Percentiles rank a stretch among this genome's conserved stretches.
phyloP scores from a whole-genome alignment of 2,888 invertebrate species.

The Hylaea fasciaria region DNA sequence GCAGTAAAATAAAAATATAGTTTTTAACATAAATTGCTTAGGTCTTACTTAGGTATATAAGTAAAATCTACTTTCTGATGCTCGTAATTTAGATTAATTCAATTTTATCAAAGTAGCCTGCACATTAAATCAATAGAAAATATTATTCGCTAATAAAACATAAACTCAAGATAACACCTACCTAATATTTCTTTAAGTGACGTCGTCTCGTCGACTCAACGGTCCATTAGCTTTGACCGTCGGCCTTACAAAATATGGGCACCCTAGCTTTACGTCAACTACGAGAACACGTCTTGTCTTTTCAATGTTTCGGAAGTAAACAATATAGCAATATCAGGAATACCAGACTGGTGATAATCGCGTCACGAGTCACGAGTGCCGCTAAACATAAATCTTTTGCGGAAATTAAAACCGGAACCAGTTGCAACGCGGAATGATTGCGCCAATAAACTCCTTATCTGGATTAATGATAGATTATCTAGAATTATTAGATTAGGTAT shows the following conservation, averaged over 20 bases:
- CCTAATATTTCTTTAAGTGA: too few species aligned
- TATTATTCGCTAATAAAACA: too few species aligned
- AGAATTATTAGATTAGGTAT: background rate
- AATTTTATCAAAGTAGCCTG: too few species aligned
- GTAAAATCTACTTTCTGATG: too few species aligned
- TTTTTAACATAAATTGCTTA: too few species aligned
- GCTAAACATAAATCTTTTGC: slow-evolving; percentile 38
- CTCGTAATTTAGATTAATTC: too few species aligned
- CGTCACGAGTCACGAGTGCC: slow-evolving; percentile 14
- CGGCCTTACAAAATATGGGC: slow-evolving; percentile 10
- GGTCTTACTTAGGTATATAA: too few species aligned
- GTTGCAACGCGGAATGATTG: slow-evolving; percentile 44
- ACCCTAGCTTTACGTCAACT: slow-evolving; percentile 14
- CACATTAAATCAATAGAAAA: too few species aligned
- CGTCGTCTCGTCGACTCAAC: too few species aligned
- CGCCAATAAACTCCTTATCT: slow-evolving; percentile 23
- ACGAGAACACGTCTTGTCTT: background rate
- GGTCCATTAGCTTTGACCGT: too few species aligned
- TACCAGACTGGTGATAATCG: background rate
- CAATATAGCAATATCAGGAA: slow-evolving; percentile 15
- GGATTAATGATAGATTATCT: slow-evolving; percentile 22
- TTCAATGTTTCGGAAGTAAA: slow-evolving; percentile 41
- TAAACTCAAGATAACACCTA: too few species aligned
- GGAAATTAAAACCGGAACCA: slow-evolving; percentile 55
- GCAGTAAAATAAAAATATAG: too few species aligned